These are phyloP conservation scores for Oceanodroma leucorhoa DNA, from an alignment of 2,797 vertebrate species.

Conservation along the genomic window DNA sequence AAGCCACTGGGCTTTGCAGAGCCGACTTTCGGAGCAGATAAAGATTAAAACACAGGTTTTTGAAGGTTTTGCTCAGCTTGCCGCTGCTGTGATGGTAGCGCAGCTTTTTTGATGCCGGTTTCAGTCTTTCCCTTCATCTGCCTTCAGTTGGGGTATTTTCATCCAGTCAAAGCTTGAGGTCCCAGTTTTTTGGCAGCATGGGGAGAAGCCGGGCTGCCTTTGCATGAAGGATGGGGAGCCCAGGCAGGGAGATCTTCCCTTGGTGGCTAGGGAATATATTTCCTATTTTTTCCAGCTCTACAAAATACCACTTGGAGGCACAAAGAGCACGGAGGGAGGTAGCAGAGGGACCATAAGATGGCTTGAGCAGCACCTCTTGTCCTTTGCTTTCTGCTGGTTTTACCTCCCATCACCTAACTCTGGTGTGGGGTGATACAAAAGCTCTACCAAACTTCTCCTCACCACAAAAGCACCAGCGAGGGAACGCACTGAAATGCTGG, in stretches of 20 bases:
- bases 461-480: neutral
- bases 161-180: neutral
- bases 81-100: fast-evolving
- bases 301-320: neutral
- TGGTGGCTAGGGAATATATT: neutral
- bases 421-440: neutral
- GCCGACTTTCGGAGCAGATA: neutral
- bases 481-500: neutral
- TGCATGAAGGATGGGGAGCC: neutral
- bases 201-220: neutral
- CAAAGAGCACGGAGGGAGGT: neutral
- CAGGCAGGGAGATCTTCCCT: neutral
- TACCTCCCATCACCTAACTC: neutral
- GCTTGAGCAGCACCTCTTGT: neutral
- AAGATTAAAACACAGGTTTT: fast-evolving
- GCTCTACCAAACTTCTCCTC: neutral
- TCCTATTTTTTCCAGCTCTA: neutral
- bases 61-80: neutral
- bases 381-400: neutral
- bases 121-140: neutral
- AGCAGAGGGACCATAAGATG: fast-evolving
- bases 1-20: neutral
- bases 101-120: neutral
- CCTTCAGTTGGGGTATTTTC: neutral
- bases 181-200: fast-evolving